Conservation (phyloP, 2,113 vertebrate species). For the Pogona vitticeps region DNA sequence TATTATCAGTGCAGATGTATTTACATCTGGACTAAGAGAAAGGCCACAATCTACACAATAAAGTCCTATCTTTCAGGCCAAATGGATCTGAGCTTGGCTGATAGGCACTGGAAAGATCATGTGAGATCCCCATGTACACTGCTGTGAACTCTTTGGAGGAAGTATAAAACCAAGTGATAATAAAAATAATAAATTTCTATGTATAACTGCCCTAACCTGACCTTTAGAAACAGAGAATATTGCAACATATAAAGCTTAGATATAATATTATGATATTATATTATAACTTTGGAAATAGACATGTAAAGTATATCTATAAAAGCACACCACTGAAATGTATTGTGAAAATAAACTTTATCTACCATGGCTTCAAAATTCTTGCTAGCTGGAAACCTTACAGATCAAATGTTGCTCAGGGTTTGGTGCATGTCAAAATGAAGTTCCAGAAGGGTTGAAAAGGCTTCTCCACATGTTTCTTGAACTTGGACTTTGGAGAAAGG, state of each 20-base stretch:
- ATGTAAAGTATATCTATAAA: constrained; percentile 1
- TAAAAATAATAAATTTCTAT: constrained; percentile 26
- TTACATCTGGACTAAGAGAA: not conserved
- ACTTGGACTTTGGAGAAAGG: not conserved
- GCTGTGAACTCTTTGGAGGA: constrained; percentile 3
- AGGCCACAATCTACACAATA: not conserved
- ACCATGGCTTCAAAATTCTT: not conserved
- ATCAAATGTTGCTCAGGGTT: not conserved
- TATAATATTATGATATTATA: constrained; percentile 28
- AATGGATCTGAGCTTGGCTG: not conserved
- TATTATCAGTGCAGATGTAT: not conserved
- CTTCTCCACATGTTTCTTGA: not conserved
- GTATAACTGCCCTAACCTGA: constrained; percentile 15
- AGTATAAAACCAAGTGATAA: constrained; percentile 4
- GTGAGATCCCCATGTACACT: not conserved
- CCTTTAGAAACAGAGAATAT: constrained; percentile 35
- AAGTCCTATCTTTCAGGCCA: not conserved
- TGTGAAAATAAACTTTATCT: not conserved
- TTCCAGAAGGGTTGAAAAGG: not conserved
- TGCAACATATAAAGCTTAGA: constrained; percentile 36
- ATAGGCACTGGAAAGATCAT: not conserved
- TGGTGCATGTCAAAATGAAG: not conserved
- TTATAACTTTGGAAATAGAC: constrained; percentile 2
- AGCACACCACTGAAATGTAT: not conserved
- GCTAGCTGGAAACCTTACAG: not conserved